Base-by-base conservation (phyloP, 2,888 invertebrate species). In the Gastracanthus pulcherrimus region DNA sequence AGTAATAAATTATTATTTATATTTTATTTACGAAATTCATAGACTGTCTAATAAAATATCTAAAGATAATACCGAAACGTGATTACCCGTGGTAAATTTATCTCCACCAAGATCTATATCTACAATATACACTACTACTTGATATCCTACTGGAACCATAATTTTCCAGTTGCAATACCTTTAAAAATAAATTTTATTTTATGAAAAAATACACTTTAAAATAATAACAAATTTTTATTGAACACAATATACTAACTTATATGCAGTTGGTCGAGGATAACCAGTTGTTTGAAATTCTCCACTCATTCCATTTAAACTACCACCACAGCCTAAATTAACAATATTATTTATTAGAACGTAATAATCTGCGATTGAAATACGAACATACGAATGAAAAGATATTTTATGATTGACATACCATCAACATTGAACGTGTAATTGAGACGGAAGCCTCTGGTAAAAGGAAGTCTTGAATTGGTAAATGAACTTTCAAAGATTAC, bases 231-330 rank as follows among this genome's bases (percentile, higher is more conserved):
- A 26, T 58, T 5, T 26, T 7, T 26, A 58, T 45, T 19, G 11
- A n/a, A n/a, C n/a, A n/a, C n/a, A n/a, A n/a, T 13, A n/a, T 34
- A 55, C 55, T 62, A 83, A 89, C 89, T 85, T 88, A 3, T 86
- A 51, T 34, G 76, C 72, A 6, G 80, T 75, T 16, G 85, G 82
- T 19, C 82, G 31, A 0, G 96, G 97, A 92, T 97, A 98, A 13
- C 95, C 95, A 0, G 95, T 95, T 13, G 96, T 94, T 64, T 93
- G 93, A 60, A 97, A 93, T 77, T 92, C 93, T 0, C 98, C 98
- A 60, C 93, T 93, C 19, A 94, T 91, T 0, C 94, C 93, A 6
- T 92, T 93, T 1, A 97, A 86, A 0, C 86, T 88, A 34, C 95
- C 95, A 9, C 96, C 97, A 89, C 98, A 98, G 9, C 87, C 94